These are phyloP conservation scores for Drosophila busckii DNA, from an alignment of 1,140 invertebrate genomes.

Conservation along the genomic window DNA sequence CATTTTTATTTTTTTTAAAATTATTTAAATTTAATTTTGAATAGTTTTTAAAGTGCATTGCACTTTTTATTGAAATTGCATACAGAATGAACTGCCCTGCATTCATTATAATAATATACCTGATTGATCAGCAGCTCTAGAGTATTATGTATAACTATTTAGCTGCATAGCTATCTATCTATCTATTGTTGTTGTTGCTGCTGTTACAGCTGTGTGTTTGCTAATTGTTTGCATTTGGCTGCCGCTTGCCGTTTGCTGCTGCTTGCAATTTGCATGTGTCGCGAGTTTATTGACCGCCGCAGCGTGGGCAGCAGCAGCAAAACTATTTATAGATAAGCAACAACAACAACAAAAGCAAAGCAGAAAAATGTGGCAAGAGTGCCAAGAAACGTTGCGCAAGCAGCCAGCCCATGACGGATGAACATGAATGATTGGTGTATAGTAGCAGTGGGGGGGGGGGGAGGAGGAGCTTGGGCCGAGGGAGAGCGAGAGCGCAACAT, in stretches of 20 bases:
- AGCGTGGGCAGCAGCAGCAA: slow-evolving; percentile 59
- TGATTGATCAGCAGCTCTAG: no score
- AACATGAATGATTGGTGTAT: neutral
- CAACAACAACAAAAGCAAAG: no score
- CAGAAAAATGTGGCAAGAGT: slow-evolving; percentile 72
- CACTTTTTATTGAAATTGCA: no score
- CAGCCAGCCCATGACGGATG: slow-evolving; percentile 37
- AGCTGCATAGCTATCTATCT: slow-evolving; percentile 37
- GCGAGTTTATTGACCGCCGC: slow-evolving; percentile 71
- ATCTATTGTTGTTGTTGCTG: slow-evolving; percentile 12
- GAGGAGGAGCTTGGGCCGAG: no score
- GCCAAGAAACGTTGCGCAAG: slow-evolving; percentile 47
- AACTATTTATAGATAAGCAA: slow-evolving; percentile 77
- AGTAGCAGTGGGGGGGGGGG: neutral
- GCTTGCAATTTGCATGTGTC: slow-evolving; percentile 73
- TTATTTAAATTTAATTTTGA: no score
- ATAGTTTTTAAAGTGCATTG: no score
- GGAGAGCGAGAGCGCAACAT: neutral
- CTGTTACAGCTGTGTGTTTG: slow-evolving; percentile 13
- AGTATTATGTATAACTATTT: no score
- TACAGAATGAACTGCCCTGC: no score
- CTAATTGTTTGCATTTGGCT: slow-evolving; percentile 51
- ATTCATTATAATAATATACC: no score
- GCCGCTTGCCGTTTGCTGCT: slow-evolving; percentile 13
- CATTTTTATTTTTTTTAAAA: no score